These are phyloP conservation scores for Calameuta filiformis DNA, from an alignment of 2,888 invertebrate species.

Conservation along the genomic window DNA sequence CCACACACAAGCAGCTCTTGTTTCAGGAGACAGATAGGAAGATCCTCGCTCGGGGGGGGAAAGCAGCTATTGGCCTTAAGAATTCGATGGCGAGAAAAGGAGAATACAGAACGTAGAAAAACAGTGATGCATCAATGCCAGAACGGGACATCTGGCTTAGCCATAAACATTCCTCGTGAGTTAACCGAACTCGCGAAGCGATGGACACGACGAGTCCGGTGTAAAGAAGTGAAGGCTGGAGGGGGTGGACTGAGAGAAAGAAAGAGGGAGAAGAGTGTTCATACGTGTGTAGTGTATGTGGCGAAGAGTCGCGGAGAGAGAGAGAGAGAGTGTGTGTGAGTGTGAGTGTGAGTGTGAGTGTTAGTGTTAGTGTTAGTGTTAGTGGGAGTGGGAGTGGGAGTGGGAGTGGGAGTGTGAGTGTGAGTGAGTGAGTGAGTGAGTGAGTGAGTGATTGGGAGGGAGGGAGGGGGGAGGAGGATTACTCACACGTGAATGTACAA, in stretches of 20 bases:
- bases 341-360: no score
- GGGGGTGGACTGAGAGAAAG: background rate
- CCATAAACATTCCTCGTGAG: constrained; percentile 36
- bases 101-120: constrained; percentile 27
- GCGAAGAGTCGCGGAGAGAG: background rate
- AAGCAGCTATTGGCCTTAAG: background rate
- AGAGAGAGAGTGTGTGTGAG: no score
- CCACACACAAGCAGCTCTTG: background rate
- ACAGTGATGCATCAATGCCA: constrained; percentile 39
- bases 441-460: background rate
- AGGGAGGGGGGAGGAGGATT: background rate
- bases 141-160: constrained; percentile 35
- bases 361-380: no score
- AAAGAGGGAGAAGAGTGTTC: background rate
- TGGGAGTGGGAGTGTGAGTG: no score
- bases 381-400: no score
- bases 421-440: no score
- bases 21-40: background rate
- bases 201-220: background rate
- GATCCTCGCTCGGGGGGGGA: background rate
- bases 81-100: background rate
- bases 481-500: background rate
- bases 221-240: constrained; percentile 8
- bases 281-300: background rate
- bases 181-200: constrained; percentile 18